Evolutionary conservation across 2,113 vertebrate genomes (phyloP), one percentile per base, ranked within the genome.

Genomic region (Corythoichthys haematopterus): DNA sequence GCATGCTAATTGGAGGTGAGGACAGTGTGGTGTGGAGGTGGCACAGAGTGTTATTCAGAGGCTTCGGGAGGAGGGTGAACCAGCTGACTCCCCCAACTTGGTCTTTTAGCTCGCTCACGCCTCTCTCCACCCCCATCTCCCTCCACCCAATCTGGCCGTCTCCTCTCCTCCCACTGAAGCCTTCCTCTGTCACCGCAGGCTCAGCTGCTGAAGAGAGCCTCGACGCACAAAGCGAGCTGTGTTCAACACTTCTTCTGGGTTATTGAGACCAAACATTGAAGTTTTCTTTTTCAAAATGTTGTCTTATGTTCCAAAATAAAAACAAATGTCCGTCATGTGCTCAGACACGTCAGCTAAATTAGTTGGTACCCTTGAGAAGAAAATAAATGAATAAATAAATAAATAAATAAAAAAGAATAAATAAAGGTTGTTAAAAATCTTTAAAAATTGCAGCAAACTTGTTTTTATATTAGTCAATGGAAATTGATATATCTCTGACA

Each of bases 1-100:
- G 75, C 86, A 89, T 89, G 85, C 83, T 89, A 88, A 88, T 86
- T 89, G 86, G 88, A 87, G 88, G 85, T 89, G 88, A 87, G 85
- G 82, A 81, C 71, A 82, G 84, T 79, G 68, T 80, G 85, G 81
- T 84, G 85, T 81, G 86, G 85, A 87, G 86, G 86, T 88, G 85
- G 80, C 66, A 74, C 74, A 80, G 84, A 80, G 82, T 85, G 88
- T 87, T 86, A 89, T 88, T 88, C 88, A 88, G 77, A 76, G 77
- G 65, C 81, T 80, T 68, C 13, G 70, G 63, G 75, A 76, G 76
- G 71, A 64, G 58, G 43, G 60, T n/a, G 76, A 74, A 85, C 58
- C 88, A 86, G 84, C 82, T 89, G 86, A 87, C 77, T 85, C 72
- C 73, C 79, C 79, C 75, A 69, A 67, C 80, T 79, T 75, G 76